These are phyloP conservation scores for Margarornis squamiger DNA, from an alignment of 2,797 vertebrate species.

Conservation along the genomic window DNA sequence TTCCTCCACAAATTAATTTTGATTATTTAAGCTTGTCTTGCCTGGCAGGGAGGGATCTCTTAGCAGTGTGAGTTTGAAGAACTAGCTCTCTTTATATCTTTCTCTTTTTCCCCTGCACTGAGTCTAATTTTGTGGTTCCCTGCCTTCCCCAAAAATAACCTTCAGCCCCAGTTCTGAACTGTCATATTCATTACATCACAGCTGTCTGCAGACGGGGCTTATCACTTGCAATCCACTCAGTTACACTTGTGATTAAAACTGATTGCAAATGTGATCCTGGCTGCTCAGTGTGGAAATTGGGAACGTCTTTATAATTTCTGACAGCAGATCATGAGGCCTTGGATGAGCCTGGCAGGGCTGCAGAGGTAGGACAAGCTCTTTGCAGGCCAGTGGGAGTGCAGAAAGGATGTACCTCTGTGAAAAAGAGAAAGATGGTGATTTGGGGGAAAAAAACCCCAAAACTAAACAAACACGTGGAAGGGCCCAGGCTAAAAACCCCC, in stretches of 20 bases:
- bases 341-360: conserved; percentile 7
- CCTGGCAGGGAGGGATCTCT: conserved; percentile 16
- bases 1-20: conserved; percentile 75
- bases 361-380: background rate
- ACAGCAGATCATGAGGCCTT: conserved; percentile 41
- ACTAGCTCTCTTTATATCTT: conserved; percentile 7
- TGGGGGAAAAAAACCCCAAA: background rate
- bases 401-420: background rate
- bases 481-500: accelerated
- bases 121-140: conserved; percentile 65
- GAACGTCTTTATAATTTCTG: conserved; percentile 52
- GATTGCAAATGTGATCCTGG: conserved; percentile 60
- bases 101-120: background rate
- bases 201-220: conserved; percentile 37
- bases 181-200: conserved; percentile 62
- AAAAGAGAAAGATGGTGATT: background rate
- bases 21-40: conserved; percentile 69
- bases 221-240: conserved; percentile 43
- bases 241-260: conserved; percentile 70
- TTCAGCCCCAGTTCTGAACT: conserved; percentile 53
- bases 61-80: background rate
- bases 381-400: accelerated
- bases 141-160: conserved; percentile 51
- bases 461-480: no score
- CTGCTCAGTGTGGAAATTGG: conserved; percentile 50